Evolutionary conservation across 2,888 invertebrate genomes (phyloP).

Genomic region (Oscheius sp.): DNA sequence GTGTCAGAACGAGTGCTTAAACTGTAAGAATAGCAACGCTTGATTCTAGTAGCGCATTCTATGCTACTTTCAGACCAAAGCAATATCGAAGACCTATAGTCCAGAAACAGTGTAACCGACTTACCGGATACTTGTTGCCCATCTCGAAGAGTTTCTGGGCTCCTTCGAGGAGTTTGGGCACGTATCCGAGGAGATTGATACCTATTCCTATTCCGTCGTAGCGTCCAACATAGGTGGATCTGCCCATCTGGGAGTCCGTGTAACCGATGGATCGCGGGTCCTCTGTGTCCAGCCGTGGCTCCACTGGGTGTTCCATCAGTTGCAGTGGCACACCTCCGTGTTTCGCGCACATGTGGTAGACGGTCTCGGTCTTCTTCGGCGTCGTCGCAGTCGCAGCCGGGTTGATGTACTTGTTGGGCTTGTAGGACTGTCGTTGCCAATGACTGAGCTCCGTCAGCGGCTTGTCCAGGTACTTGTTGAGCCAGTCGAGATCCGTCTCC

Average conservation of each 20-base stretch:
- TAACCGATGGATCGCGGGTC: neutral
- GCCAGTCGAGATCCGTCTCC: neutral
- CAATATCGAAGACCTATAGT: neutral
- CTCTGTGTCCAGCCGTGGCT: neutral
- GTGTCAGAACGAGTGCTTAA: no score
- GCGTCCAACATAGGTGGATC: neutral
- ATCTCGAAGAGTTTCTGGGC: conserved; percentile 14
- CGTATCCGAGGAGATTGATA: conserved; percentile 9
- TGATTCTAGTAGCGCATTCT: neutral
- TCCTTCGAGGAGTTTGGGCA: conserved; percentile 3
- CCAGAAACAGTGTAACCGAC: neutral
- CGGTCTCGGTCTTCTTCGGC: neutral
- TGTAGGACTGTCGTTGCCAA: conserved; percentile 24
- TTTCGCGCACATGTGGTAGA: conserved; percentile 14
- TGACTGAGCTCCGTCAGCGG: neutral
- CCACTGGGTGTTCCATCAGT: neutral
- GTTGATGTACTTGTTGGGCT: conserved; percentile 10
- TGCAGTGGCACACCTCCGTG: conserved; percentile 12
- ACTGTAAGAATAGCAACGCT: neutral
- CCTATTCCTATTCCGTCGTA: conserved; percentile 11
- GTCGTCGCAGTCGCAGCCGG: neutral
- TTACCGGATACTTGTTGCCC: conserved; percentile 29
- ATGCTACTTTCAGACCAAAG: neutral
- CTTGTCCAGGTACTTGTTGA: conserved; percentile 16
- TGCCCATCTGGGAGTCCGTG: neutral